Conservation (phyloP, 2,888 invertebrate species). For the Drosophila quinaria region DNA sequence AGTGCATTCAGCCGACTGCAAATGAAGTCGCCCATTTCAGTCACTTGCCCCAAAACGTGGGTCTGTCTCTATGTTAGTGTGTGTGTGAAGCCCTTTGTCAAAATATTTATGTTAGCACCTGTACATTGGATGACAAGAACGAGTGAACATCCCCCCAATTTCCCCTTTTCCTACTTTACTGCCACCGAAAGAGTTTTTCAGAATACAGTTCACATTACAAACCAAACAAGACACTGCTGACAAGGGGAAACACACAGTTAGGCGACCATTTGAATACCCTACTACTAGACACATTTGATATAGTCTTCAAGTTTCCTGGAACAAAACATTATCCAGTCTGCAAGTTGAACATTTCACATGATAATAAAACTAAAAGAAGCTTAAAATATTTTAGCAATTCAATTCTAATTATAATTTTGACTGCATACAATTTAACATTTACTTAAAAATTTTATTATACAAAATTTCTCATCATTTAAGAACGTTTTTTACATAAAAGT, state of each 20-base stretch:
- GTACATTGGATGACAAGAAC: constrained; percentile 37
- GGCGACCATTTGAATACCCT: constrained; percentile 38
- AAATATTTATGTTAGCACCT: constrained; percentile 78
- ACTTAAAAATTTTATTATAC: no score
- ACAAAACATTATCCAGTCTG: no score
- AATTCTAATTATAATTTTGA: no score
- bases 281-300: not conserved
- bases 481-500: no score
- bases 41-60: not conserved
- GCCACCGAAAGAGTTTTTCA: constrained; percentile 18
- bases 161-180: not conserved
- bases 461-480: no score
- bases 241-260: not conserved
- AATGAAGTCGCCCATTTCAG: constrained; percentile 55
- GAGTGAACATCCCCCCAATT: not conserved
- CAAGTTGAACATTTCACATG: no score
- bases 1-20: constrained; percentile 59
- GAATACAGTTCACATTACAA: constrained; percentile 43
- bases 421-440: no score
- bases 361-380: no score
- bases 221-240: constrained; percentile 21
- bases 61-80: not conserved
- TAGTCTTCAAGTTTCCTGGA: no score
- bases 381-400: no score
- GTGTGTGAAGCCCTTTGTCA: constrained; percentile 55